These are phyloP conservation scores for Drepana arcuata DNA, from an alignment of 1,140 invertebrate genomes.

Conservation along the genomic window DNA sequence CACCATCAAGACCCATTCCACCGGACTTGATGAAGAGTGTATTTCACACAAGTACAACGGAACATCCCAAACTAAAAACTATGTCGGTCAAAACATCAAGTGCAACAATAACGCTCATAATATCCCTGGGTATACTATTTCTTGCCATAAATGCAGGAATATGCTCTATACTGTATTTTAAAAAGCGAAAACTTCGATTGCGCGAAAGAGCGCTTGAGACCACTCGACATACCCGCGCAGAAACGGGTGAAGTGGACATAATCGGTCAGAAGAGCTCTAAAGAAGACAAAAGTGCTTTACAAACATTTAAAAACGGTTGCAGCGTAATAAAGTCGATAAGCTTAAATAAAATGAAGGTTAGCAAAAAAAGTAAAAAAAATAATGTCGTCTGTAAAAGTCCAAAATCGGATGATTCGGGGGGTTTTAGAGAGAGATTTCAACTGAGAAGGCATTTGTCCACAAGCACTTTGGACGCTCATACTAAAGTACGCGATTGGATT, in stretches of 20 bases:
- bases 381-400: conserved; percentile 77
- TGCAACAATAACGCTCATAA: conserved; percentile 78
- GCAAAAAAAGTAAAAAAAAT: conserved; percentile 64
- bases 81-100: conserved; percentile 61
- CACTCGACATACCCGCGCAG: conserved; percentile 40
- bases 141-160: conserved; percentile 86
- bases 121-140: conserved; percentile 84
- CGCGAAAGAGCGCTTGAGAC: conserved; percentile 70
- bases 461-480: conserved; percentile 87
- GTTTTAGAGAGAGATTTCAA: conserved; percentile 75
- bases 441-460: conserved; percentile 80
- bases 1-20: conserved; percentile 37
- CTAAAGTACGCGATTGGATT: conserved; percentile 90
- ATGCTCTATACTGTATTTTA: conserved; percentile 84
- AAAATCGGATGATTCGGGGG: conserved; percentile 73
- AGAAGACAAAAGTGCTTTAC: conserved; percentile 52
- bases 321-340: conserved; percentile 73
- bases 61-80: conserved; percentile 26
- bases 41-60: conserved; percentile 18
- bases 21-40: conserved; percentile 45
- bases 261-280: conserved; percentile 59
- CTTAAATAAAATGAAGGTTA: conserved; percentile 49
- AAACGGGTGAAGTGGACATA: conserved; percentile 54
- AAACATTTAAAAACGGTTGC: conserved; percentile 65
- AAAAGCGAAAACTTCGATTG: conserved; percentile 74